Base-by-base conservation (phyloP, 2,888 invertebrate species). In the Ephialtes manifestator region DNA sequence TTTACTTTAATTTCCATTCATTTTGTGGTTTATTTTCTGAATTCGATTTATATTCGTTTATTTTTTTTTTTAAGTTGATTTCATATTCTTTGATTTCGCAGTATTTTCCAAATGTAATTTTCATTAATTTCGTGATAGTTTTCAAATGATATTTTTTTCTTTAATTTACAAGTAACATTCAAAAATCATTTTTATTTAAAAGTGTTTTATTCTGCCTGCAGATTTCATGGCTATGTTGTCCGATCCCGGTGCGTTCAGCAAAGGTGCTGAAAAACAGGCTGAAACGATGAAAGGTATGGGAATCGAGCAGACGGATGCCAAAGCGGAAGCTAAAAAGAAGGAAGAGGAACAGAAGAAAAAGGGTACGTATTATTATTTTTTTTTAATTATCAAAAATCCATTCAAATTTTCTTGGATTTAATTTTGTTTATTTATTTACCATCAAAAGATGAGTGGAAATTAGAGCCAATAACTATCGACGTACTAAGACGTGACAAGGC, bases 141-240 rank as follows among this genome's bases (percentile, higher is more conserved):
- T n/a, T 10, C 10, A 10, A 46, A 51, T 4, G n/a, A 51, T 3
- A 51, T n/a, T n/a, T n/a, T 51, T n/a, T 4, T 51, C 15, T 51
- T 2, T 51, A n/a, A 43, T 43, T 3, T 43, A 43, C 4, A 43
- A 51, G 2, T 4, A n/a, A n/a, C n/a, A n/a, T n/a, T 51, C 18
- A n/a, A 53, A 53, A 8, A 18, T 55, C 20, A 11, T 20, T 55
- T 10, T 10, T 15, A 15, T 58, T 28, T 11, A 11, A 13, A 55
- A 68, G 31, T 43, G 2, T 71, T 55, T 63, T 60, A 65, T n/a
- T 58, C 31, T 28, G 18, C 58, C 90, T 89, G 48, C 94, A 97
- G 99, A 99, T 94, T 98, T 99, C 94, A 99, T 99, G 97, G 99
- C 99, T 79, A 98, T 99, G 48, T 95, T 99, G 87, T 99, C 99